Evolutionary conservation across 2,888 invertebrate species (phyloP).

Genomic region (Pristionchus entomophagus): DNA sequence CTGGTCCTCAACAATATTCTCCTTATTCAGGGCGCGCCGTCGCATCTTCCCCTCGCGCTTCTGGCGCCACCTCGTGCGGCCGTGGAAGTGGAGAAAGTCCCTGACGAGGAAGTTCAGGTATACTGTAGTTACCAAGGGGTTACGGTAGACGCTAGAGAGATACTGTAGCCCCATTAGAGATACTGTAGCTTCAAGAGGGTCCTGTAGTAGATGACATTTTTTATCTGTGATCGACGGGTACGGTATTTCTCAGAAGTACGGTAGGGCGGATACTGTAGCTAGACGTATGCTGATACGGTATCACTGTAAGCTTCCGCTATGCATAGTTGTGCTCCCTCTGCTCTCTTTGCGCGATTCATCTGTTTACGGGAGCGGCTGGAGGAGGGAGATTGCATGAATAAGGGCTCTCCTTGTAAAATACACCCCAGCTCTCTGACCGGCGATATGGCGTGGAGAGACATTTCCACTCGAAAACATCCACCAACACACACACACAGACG

Average conservation of each 20-base stretch:
- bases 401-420: neutral
- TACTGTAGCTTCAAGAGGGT: neutral
- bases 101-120: constrained; percentile 60
- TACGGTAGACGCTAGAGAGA: neutral
- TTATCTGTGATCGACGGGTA: neutral
- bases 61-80: constrained; percentile 72
- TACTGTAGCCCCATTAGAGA: neutral
- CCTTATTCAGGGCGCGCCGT: neutral
- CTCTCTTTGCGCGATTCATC: neutral
- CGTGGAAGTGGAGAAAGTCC: constrained; percentile 71
- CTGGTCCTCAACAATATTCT: too few species aligned
- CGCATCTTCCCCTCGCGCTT: constrained; percentile 55
- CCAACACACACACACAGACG: too few species aligned
- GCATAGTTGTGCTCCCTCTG: neutral
- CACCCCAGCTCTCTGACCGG: too few species aligned
- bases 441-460: neutral
- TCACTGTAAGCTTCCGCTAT: neutral
- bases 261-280: too few species aligned
- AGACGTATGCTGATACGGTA: too few species aligned
- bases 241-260: neutral
- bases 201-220: too few species aligned
- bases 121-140: neutral
- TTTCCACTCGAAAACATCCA: too few species aligned
- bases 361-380: constrained; percentile 3
- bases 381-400: neutral